Conservation (phyloP, 2,888 invertebrate genomes). For the Germaria angustata region DNA sequence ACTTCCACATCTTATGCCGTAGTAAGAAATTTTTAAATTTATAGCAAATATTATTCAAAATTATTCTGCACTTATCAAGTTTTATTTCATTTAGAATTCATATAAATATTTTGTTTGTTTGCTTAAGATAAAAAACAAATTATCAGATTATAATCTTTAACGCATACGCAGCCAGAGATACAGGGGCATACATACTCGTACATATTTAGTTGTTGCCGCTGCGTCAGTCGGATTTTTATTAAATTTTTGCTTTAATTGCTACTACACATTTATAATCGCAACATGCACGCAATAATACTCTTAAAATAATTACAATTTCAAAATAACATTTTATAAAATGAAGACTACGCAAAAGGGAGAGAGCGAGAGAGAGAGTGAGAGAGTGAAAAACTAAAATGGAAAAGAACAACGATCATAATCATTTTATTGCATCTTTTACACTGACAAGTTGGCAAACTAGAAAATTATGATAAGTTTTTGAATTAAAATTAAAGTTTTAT, state of each 20-base stretch:
- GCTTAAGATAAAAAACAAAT: slow-evolving; percentile 23
- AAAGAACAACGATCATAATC: slow-evolving; percentile 47
- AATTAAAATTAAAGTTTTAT: neutral
- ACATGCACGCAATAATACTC: slow-evolving; percentile 62
- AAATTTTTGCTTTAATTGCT: slow-evolving; percentile 52
- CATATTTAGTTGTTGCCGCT: neutral
- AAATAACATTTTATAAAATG: slow-evolving; percentile 23
- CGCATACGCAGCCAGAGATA: neutral
- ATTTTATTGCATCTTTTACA: slow-evolving; percentile 45
- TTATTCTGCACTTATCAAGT: slow-evolving; percentile 10
- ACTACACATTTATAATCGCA: slow-evolving; percentile 58
- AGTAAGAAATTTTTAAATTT: neutral
- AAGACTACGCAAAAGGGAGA: neutral
- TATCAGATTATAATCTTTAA: slow-evolving; percentile 32
- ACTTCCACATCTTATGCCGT: neutral
- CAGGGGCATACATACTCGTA: neutral
- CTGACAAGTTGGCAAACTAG: slow-evolving; percentile 41
- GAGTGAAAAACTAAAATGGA: slow-evolving; percentile 12
- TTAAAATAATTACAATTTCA: slow-evolving; percentile 47
- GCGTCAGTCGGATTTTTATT: neutral
- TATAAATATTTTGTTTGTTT: slow-evolving; percentile 17
- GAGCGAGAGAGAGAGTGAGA: too few species aligned
- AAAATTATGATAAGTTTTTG: slow-evolving; percentile 45
- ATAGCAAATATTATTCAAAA: neutral
- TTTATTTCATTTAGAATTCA: slow-evolving; percentile 43